Percentiles rank a stretch among this genome's conserved stretches.
phyloP scores from a whole-genome alignment of 2,797 vertebrate species.

The Pangasius krempfi region DNA sequence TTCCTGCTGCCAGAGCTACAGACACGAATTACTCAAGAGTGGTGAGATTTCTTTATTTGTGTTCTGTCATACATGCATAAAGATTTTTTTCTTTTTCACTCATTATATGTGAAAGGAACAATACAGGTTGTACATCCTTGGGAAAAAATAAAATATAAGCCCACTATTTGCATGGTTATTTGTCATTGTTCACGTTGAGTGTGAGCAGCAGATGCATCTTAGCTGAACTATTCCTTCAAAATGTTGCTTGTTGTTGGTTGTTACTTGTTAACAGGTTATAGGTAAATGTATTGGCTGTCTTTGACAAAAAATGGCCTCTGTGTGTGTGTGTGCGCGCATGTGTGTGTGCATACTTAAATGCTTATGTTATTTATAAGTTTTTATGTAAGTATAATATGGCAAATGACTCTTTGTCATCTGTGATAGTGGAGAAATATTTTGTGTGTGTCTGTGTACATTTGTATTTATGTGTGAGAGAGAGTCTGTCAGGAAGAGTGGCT shows the following conservation, averaged over 20 bases:
- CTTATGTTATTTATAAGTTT: background rate
- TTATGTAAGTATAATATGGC: background rate
- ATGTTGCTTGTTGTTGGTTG: background rate
- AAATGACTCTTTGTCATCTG: background rate
- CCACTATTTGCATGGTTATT: background rate
- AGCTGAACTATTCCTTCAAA: background rate
- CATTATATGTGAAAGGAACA: background rate
- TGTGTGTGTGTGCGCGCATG: background rate
- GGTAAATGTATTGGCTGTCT: background rate
- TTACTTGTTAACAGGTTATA: background rate
- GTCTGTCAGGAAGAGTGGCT: background rate
- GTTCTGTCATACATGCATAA: background rate
- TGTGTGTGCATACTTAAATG: background rate
- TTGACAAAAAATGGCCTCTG: background rate
- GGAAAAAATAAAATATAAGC: background rate
- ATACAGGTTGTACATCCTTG: background rate
- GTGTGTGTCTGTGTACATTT: slow-evolving; percentile 14
- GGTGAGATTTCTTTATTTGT: slow-evolving; percentile 73
- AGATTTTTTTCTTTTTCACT: background rate
- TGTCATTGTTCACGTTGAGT: background rate
- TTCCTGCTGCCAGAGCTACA: slow-evolving; percentile 95
- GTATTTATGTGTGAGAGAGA: background rate
- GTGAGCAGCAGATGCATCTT: background rate
- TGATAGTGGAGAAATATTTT: background rate
- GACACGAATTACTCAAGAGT: slow-evolving; percentile 89